Conservation (phyloP, 1,140 invertebrate species). For the Drosophila tsacasi region DNA sequence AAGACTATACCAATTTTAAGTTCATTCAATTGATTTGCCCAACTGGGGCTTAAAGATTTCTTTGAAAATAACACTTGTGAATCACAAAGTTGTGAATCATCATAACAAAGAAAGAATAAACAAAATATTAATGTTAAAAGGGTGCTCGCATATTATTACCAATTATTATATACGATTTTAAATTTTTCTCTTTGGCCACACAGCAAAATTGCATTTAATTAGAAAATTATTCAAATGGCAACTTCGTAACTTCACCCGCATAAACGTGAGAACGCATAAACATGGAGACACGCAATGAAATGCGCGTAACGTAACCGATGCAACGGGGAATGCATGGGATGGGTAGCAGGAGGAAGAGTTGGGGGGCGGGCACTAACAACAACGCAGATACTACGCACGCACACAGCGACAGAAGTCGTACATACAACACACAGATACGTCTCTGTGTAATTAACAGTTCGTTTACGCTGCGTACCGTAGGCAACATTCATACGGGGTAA, state of each 20-base stretch:
- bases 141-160: too few species aligned
- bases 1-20: background rate
- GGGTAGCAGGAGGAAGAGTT: background rate
- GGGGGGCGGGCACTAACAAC: background rate
- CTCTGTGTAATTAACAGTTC: conserved; percentile 73
- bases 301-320: conserved; percentile 51
- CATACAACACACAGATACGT: conserved; percentile 28
- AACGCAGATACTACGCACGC: conserved; percentile 20
- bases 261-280: conserved; percentile 23
- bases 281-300: conserved; percentile 46
- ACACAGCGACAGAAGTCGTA: background rate
- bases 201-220: background rate
- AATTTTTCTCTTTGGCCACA: background rate
- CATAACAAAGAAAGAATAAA: too few species aligned
- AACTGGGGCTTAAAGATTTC: background rate
- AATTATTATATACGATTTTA: too few species aligned
- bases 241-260: conserved; percentile 14
- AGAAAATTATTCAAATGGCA: too few species aligned
- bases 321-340: conserved; percentile 15
- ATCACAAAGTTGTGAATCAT: background rate
- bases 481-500: conserved; percentile 48
- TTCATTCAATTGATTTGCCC: background rate
- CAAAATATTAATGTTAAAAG: too few species aligned
- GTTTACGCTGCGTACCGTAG: conserved; percentile 76
- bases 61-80: background rate